Evolutionary conservation across 1,140 invertebrate species (phyloP).

Genomic region (Anastrepha ludens): DNA sequence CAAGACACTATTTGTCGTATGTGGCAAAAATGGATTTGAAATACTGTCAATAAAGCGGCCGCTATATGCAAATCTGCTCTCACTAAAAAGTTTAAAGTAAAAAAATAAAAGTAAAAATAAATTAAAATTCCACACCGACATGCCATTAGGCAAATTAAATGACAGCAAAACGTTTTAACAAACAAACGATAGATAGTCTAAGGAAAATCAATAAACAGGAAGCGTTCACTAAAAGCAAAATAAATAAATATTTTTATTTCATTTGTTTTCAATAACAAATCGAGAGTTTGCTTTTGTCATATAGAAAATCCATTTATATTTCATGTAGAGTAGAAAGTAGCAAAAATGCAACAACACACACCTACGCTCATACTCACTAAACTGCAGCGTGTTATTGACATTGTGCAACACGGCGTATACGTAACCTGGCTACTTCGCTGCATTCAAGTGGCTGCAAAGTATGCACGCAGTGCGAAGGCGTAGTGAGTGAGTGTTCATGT

Average conservation of each 20-base stretch:
- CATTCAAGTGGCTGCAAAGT: too few relatives aligned
- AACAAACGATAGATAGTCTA: neutral
- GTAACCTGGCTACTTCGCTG: neutral
- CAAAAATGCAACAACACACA: neutral
- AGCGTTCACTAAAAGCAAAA: neutral
- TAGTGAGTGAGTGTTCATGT: neutral
- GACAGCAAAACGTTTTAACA: constrained; percentile 35
- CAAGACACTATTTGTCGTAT: too few relatives aligned
- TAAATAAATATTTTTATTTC: neutral
- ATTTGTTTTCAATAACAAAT: neutral
- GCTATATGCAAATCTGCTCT: neutral
- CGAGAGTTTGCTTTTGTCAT: neutral
- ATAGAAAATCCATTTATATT: neutral
- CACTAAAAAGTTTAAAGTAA: neutral
- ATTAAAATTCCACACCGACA: neutral
- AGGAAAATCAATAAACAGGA: neutral
- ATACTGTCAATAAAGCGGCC: neutral
- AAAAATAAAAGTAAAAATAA: neutral
- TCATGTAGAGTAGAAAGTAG: neutral
- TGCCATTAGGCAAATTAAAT: constrained; percentile 44
- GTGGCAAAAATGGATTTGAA: neutral
- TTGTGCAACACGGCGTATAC: neutral
- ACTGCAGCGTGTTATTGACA: neutral
- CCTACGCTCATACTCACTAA: neutral
- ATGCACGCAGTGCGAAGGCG: too few relatives aligned